phyloP scores from a whole-genome alignment of 1,140 invertebrate species.

The Asbolus verrucosus region DNA sequence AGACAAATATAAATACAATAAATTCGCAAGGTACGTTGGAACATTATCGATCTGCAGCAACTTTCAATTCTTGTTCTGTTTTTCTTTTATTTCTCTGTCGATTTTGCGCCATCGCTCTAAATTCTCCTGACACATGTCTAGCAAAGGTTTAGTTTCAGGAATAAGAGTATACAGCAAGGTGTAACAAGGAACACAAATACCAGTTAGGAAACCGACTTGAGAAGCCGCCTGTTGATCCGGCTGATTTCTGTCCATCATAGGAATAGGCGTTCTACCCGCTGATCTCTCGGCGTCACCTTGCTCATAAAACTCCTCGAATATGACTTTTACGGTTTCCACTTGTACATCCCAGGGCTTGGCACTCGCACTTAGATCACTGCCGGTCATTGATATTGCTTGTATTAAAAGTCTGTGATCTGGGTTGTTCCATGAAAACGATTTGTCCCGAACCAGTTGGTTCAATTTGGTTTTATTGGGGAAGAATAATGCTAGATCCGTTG shows the following conservation, averaged over 20 bases:
- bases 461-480: constrained; percentile 81
- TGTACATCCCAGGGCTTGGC: constrained; percentile 89
- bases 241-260: constrained; percentile 86
- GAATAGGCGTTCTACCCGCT: constrained; percentile 77
- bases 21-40: constrained; percentile 6
- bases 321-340: constrained; percentile 80
- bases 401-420: constrained; percentile 74
- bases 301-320: constrained; percentile 89
- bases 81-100: constrained; percentile 61
- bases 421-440: constrained; percentile 73
- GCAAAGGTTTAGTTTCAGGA: constrained; percentile 77
- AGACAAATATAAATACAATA: constrained; percentile 5
- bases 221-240: constrained; percentile 79
- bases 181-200: constrained; percentile 87
- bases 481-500: constrained; percentile 85
- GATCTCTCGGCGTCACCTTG: constrained; percentile 82
- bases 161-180: constrained; percentile 75
- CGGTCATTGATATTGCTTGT: constrained; percentile 84
- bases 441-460: constrained; percentile 69
- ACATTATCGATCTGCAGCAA: constrained; percentile 2
- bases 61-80: constrained; percentile 8
- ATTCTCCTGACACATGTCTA: constrained; percentile 75
- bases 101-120: constrained; percentile 70
- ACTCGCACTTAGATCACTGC: constrained; percentile 84
- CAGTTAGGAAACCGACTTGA: constrained; percentile 83